Percentiles rank a stretch among this genome's conserved stretches.
Conservation (phyloP, 2,113 vertebrate genomes). For the Scortum barcoo region DNA sequence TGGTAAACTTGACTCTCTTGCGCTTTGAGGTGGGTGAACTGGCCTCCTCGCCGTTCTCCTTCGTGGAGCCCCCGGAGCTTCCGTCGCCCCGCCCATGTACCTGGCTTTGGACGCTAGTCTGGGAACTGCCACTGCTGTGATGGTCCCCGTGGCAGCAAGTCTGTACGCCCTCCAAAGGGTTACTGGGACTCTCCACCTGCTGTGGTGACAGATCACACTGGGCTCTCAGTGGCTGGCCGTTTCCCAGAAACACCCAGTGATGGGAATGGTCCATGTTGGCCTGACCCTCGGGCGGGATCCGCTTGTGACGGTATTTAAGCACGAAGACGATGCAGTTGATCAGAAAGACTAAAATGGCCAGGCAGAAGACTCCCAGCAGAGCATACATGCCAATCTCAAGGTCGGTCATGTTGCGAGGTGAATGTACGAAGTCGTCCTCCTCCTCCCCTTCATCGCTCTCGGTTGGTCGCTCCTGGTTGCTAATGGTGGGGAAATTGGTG, state of each 20-base stretch:
- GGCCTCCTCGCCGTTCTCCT: constrained; percentile 93
- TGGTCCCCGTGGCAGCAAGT: constrained; percentile 95
- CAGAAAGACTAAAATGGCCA: constrained; percentile 98
- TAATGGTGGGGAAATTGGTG: constrained; percentile 90
- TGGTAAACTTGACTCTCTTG: constrained; percentile 99
- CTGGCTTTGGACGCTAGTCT: constrained; percentile 98
- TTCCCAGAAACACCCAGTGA: constrained; percentile 99
- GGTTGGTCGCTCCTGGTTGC: constrained; percentile 85
- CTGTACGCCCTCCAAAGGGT: constrained; percentile 90
- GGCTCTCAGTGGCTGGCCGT: constrained; percentile 92
- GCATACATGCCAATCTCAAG: constrained; percentile 99
- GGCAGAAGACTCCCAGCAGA: constrained; percentile 95
- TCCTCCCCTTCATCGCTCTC: constrained; percentile 80
- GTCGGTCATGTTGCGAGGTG: constrained; percentile 93
- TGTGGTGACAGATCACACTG: constrained; percentile 93
- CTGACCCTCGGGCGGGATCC: constrained; percentile 95
- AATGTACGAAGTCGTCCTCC: constrained; percentile 87
- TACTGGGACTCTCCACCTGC: constrained; percentile 89
- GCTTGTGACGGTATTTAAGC: constrained; percentile 96
- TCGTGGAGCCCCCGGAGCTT: constrained; percentile 92
- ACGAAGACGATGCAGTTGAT: constrained; percentile 99
- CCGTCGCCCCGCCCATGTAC: constrained; percentile 95
- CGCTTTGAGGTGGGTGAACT: constrained; percentile 97
- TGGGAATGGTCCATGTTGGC: constrained; percentile 99
- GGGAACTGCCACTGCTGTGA: constrained; percentile 97